phyloP scores from a whole-genome alignment of 2,797 vertebrate genomes.

The Sebastes oblongus region DNA sequence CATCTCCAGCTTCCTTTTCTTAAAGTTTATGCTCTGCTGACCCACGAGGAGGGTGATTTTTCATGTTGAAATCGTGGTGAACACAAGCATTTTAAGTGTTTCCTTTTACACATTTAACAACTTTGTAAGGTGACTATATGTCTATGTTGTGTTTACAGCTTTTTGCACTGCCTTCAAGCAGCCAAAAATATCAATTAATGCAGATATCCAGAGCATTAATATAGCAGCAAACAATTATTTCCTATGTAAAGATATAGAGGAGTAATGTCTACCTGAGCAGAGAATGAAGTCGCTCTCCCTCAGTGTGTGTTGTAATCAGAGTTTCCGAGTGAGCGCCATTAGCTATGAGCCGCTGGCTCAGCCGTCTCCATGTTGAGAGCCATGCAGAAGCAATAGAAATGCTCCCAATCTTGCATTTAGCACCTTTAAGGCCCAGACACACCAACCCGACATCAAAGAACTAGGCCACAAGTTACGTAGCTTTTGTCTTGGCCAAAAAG shows the following conservation, averaged over 20 bases:
- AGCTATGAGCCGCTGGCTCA: not conserved
- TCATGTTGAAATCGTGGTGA: not conserved
- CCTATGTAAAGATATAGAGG: not conserved
- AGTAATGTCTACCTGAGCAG: not conserved
- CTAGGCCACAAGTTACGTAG: not conserved
- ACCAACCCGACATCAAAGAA: not conserved
- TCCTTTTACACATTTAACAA: not conserved
- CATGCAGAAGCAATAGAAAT: not conserved
- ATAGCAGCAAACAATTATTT: not conserved
- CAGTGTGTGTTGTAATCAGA: not conserved
- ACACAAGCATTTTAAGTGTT: not conserved
- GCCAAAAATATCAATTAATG: not conserved
- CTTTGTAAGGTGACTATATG: not conserved
- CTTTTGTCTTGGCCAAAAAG: not conserved
- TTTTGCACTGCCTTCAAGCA: not conserved
- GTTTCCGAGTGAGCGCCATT: not conserved
- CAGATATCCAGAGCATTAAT: not conserved
- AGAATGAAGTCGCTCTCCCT: not conserved
- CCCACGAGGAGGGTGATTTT: not conserved
- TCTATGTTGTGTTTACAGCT: not conserved
- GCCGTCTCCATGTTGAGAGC: not conserved
- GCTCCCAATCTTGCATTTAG: not conserved
- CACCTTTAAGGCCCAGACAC: not conserved
- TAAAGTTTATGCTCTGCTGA: not conserved
- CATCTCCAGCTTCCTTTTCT: not conserved